Conservation (phyloP, 1,140 invertebrate species). For the Meloidogyne floridensis region DNA sequence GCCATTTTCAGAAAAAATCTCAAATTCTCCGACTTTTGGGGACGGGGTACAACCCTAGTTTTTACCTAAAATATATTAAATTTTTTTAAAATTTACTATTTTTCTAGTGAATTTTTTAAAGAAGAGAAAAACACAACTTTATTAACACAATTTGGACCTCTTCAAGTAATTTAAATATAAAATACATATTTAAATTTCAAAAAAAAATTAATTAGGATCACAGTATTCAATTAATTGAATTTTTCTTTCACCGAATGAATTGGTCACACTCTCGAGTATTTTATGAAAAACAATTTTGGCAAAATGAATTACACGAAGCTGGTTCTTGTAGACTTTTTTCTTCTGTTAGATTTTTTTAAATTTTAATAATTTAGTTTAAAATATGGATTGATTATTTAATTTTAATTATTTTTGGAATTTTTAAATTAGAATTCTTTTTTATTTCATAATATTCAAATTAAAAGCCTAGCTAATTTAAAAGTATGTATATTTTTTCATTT, state of each 20-base stretch:
- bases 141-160: constrained; percentile 54
- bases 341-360: constrained; percentile 43
- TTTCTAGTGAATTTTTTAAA: constrained; percentile 31
- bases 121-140: constrained; percentile 38
- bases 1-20: too few species aligned
- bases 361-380: not conserved
- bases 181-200: not conserved
- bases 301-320: constrained; percentile 53
- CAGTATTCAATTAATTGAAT: constrained; percentile 46
- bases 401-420: not conserved
- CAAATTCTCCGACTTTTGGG: too few species aligned
- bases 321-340: constrained; percentile 58
- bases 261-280: constrained; percentile 50
- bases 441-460: too few species aligned
- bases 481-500: not conserved
- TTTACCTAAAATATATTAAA: constrained; percentile 26
- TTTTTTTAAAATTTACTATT: not conserved
- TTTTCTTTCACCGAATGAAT: constrained; percentile 44
- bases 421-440: not conserved
- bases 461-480: too few species aligned
- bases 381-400: not conserved
- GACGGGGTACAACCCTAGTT: not conserved
- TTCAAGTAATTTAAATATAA: constrained; percentile 45
- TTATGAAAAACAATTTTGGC: constrained; percentile 58
- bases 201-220: constrained; percentile 38